Evolutionary conservation across 1,140 invertebrate genomes (phyloP).

Genomic region (Neuroterus valhalla): DNA sequence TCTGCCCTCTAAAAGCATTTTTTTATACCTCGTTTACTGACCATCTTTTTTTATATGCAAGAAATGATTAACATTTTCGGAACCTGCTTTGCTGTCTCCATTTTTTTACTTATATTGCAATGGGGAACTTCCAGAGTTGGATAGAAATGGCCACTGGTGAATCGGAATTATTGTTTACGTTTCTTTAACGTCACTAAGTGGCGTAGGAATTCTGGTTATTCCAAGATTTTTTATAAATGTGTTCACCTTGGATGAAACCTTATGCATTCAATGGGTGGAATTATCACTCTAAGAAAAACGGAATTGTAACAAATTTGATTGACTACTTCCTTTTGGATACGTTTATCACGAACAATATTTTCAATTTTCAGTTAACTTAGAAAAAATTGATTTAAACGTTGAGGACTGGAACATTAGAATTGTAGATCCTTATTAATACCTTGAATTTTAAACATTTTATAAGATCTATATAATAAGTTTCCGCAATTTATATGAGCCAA

Average conservation of each 20-base stretch:
- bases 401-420: too few species aligned
- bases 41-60: neutral
- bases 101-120: neutral
- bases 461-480: too few species aligned
- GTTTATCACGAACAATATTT: too few species aligned
- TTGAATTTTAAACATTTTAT: too few species aligned
- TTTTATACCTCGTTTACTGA: neutral
- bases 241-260: neutral
- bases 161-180: too few species aligned
- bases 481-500: too few species aligned
- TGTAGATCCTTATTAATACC: too few species aligned
- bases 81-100: neutral
- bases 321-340: too few species aligned
- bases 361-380: too few species aligned
- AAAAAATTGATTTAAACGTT: too few species aligned
- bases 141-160: neutral
- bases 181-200: neutral
- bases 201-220: neutral
- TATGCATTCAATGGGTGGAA: neutral
- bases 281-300: neutral
- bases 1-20: neutral
- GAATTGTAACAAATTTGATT: too few species aligned
- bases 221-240: neutral
- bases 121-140: neutral
- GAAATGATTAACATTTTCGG: neutral